Conservation (phyloP, 2,797 vertebrate genomes). For the Siniperca obscura region DNA sequence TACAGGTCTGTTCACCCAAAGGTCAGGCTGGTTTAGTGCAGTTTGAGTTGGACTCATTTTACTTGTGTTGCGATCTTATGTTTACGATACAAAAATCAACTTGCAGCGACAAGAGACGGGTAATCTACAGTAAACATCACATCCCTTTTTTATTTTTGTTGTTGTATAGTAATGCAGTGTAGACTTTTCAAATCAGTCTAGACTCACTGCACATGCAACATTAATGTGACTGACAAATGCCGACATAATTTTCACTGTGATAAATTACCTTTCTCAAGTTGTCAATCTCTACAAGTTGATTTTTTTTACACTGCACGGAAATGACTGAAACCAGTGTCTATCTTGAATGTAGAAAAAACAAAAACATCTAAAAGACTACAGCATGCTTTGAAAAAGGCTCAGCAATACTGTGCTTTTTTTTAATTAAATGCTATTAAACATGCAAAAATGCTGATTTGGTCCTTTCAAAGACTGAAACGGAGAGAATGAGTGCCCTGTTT, state of each 20-base stretch:
- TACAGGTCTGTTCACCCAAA: conserved; percentile 29
- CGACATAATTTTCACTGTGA: conserved; percentile 16
- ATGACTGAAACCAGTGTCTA: not conserved
- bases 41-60: conserved; percentile 25
- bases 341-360: not conserved
- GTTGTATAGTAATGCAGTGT: conserved; percentile 6
- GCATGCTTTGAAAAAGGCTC: not conserved
- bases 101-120: conserved; percentile 12
- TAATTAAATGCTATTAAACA: not conserved
- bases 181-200: conserved; percentile 18
- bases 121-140: conserved; percentile 20
- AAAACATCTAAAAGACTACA: not conserved
- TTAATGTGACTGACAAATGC: not conserved
- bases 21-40: conserved; percentile 36
- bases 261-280: not conserved
- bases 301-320: not conserved
- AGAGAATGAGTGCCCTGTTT: not conserved
- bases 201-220: not conserved
- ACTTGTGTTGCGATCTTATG: conserved; percentile 27
- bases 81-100: conserved; percentile 11
- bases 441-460: not conserved
- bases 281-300: not conserved
- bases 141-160: conserved; percentile 21
- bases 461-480: not conserved
- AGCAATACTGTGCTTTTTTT: not conserved